A percentile compares a stretch with the other conserved stretches of the same genome.
These are phyloP conservation scores for Pterocles orientalis DNA, from an alignment of 2,113 vertebrate species.

Conservation along the genomic window DNA sequence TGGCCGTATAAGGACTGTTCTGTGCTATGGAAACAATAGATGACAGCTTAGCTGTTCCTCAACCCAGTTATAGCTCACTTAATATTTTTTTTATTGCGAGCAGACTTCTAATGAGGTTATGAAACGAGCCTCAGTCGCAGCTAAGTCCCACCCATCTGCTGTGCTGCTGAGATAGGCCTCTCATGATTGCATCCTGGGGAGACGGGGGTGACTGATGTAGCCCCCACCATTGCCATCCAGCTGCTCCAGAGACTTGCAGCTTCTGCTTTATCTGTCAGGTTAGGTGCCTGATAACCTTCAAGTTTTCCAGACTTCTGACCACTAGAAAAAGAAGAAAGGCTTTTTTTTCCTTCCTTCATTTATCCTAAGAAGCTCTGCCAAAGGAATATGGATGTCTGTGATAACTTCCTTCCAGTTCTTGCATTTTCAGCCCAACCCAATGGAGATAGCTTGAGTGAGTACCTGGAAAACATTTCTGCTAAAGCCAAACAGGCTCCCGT, in stretches of 20 bases:
- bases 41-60: neutral
- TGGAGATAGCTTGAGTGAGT: neutral
- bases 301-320: neutral
- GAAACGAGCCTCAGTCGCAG: conserved; percentile 42
- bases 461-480: neutral
- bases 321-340: neutral
- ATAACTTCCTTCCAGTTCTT: neutral
- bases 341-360: neutral
- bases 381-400: neutral
- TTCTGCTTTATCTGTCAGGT: neutral
- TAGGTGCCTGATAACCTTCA: neutral
- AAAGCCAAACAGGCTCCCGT: neutral
- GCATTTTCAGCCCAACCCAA: neutral
- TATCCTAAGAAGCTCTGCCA: neutral
- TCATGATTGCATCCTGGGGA: neutral
- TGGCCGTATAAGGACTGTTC: neutral
- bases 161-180: conserved; percentile 45
- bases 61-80: neutral
- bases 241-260: neutral
- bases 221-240: neutral
- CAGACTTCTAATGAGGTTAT: conserved; percentile 47
- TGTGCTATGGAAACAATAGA: neutral
- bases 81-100: neutral
- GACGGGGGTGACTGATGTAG: neutral
- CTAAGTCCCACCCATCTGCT: conserved; percentile 38